phyloP scores from a whole-genome alignment of 2,797 vertebrate species.

The Chiloscyllium punctatum region DNA sequence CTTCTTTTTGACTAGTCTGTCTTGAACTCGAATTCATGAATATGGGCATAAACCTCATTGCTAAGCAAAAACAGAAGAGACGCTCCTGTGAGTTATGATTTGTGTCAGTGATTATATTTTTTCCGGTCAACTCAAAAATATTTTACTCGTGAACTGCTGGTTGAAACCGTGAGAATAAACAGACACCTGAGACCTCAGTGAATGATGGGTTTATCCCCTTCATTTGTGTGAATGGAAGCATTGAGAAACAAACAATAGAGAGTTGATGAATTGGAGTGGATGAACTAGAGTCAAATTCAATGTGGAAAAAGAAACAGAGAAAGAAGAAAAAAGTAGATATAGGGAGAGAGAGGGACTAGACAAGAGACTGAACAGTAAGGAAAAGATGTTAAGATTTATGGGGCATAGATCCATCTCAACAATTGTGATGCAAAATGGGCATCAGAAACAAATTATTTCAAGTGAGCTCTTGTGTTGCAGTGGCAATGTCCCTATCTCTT shows the following conservation, averaged over 20 bases:
- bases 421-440: neutral
- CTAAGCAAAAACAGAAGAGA: neutral
- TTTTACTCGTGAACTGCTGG: neutral
- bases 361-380: neutral
- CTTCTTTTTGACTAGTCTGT: too few relatives aligned
- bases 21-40: too few relatives aligned
- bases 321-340: neutral
- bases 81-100: too few relatives aligned
- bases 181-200: neutral
- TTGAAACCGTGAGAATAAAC: too few relatives aligned
- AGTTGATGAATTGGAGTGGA: neutral
- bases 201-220: neutral
- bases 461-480: too few relatives aligned
- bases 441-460: neutral
- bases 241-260: neutral
- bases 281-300: neutral
- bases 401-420: too few relatives aligned
- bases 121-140: neutral
- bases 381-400: neutral
- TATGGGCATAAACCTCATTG: too few relatives aligned
- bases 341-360: neutral
- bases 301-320: neutral
- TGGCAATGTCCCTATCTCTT: too few relatives aligned
- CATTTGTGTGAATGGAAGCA: neutral
- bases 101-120: too few relatives aligned